Conservation (phyloP, 2,113 vertebrate genomes). For the Marmota flaviventris region DNA sequence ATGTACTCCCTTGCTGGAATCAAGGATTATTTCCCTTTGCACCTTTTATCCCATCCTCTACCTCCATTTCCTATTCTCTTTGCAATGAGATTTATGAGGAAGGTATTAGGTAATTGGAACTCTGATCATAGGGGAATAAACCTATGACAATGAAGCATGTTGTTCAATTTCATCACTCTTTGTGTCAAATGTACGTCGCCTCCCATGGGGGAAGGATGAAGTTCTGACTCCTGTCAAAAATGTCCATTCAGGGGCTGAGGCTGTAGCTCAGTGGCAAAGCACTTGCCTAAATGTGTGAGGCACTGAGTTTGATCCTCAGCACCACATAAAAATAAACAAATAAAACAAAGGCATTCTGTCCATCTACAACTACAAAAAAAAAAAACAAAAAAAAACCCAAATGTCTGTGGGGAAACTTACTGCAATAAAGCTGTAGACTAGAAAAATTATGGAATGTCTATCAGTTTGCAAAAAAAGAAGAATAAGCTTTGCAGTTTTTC, state of each 20-base stretch:
- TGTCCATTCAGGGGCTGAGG: neutral
- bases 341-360: too few relatives aligned
- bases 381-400: too few relatives aligned
- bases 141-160: neutral
- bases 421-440: slow-evolving; percentile 46
- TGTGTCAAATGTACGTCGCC: slow-evolving; percentile 49
- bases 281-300: too few relatives aligned
- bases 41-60: neutral
- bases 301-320: too few relatives aligned
- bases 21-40: neutral
- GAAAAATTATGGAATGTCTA: slow-evolving; percentile 68
- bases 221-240: slow-evolving; percentile 62
- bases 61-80: neutral
- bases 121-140: neutral
- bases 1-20: neutral
- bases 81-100: slow-evolving; percentile 42
- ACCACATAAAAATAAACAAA: too few relatives aligned
- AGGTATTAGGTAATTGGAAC: slow-evolving; percentile 52
- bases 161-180: slow-evolving; percentile 63
- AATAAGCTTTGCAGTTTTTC: neutral
- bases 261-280: too few relatives aligned
- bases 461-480: slow-evolving; percentile 52
- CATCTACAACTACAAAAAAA: too few relatives aligned
- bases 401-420: neutral
- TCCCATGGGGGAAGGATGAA: slow-evolving; percentile 16